A percentile compares a stretch with the other conserved stretches of the same genome.
These are phyloP conservation scores for Nyctereutes procyonoides DNA, from an alignment of 2,113 vertebrate species.

Conservation along the genomic window DNA sequence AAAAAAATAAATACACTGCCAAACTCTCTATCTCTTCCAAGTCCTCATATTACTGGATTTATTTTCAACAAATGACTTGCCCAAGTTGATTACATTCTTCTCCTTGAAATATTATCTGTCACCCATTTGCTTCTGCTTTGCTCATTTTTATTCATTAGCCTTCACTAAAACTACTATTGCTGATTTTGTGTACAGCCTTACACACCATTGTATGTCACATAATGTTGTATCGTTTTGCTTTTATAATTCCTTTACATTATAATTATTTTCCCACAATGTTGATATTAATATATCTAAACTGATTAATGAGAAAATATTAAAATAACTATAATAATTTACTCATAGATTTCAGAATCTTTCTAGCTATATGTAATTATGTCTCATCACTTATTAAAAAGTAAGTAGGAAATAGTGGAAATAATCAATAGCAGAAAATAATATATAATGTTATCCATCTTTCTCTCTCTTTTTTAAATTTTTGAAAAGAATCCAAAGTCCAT, in stretches of 20 bases:
- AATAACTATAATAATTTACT: neutral
- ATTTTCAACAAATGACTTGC: neutral
- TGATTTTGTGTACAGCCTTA: neutral
- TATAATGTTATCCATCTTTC: neutral
- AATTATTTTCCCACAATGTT: neutral
- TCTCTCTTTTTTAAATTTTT: neutral
- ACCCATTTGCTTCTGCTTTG: neutral
- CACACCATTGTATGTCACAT: neutral
- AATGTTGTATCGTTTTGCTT: neutral
- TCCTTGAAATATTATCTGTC: neutral
- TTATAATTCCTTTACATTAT: neutral
- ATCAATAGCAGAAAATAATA: neutral
- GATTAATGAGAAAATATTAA: slow-evolving; percentile 5
- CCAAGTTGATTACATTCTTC: neutral
- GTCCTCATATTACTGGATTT: neutral
- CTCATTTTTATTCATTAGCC: neutral
- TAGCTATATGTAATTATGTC: neutral
- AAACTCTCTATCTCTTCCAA: neutral
- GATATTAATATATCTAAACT: neutral
- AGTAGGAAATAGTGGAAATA: neutral
- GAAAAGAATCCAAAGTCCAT: neutral
- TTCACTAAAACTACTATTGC: neutral
- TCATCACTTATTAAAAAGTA: neutral
- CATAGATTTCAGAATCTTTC: neutral
- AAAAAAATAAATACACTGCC: neutral